phyloP scores from a whole-genome alignment of 2,888 invertebrate species.

The Drosophila incognita region DNA sequence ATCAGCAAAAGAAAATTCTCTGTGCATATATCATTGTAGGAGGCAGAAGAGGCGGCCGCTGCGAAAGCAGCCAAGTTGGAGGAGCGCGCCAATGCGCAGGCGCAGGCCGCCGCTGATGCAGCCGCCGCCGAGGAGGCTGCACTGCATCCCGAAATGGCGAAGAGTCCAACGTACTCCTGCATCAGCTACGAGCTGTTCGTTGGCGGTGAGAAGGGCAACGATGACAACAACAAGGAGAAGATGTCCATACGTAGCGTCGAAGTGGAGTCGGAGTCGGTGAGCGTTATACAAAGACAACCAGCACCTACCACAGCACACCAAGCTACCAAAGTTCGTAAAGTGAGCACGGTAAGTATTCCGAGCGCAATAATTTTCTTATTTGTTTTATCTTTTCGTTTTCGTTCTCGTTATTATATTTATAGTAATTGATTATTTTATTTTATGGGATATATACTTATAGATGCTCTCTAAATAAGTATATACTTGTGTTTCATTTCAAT shows the following conservation, averaged over 20 bases:
- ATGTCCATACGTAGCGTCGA: constrained; percentile 96
- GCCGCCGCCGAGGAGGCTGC: constrained; percentile 85
- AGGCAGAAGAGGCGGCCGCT: constrained; percentile 93
- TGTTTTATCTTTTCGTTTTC: constrained; percentile 34
- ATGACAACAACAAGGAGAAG: constrained; percentile 95
- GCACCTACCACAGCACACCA: constrained; percentile 86
- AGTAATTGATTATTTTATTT: constrained; percentile 2
- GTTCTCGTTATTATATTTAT: constrained; percentile 29
- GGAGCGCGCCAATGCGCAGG: constrained; percentile 86
- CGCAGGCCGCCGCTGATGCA: constrained; percentile 87
- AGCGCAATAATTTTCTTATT: constrained; percentile 73
- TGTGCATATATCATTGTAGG: constrained; percentile 86
- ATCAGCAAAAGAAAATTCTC: constrained; percentile 38
- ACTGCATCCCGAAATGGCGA: constrained; percentile 89
- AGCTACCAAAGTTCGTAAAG: constrained; percentile 92
- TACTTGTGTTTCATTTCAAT: constrained; percentile 26
- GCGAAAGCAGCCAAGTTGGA: constrained; percentile 86
- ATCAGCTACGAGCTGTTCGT: constrained; percentile 96
- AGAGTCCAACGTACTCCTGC: constrained; percentile 96
- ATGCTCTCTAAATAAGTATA: constrained; percentile 32
- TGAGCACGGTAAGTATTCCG: constrained; percentile 94
- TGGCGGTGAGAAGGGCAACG: constrained; percentile 94
- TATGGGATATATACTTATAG: constrained; percentile 24
- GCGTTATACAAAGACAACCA: constrained; percentile 89
- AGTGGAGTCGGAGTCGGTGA: constrained; percentile 95